Evolutionary conservation across 2,797 vertebrate species (phyloP).

Genomic region (Sebastolobus altivelis): DNA sequence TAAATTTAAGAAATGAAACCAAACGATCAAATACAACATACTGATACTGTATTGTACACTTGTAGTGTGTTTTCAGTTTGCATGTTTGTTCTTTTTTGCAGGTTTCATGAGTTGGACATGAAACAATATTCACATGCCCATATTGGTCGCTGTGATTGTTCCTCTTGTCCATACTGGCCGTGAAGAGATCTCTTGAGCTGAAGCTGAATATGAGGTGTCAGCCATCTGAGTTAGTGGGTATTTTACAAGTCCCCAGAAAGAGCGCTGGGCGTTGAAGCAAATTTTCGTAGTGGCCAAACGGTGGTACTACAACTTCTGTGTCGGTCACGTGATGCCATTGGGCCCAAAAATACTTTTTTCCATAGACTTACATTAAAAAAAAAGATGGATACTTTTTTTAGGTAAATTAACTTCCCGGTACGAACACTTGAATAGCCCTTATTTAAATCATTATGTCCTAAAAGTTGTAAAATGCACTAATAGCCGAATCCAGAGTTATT

Average conservation of each 20-base stretch:
- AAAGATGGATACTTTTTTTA: too few relatives aligned
- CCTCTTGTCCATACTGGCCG: neutral
- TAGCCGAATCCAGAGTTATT: too few relatives aligned
- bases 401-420: too few relatives aligned
- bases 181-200: constrained; percentile 4
- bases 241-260: neutral
- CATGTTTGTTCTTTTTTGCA: neutral
- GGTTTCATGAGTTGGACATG: neutral
- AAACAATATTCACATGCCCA: neutral
- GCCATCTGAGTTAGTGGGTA: neutral
- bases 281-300: too few relatives aligned
- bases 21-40: neutral
- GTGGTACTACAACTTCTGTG: too few relatives aligned
- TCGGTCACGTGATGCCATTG: too few relatives aligned
- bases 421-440: too few relatives aligned
- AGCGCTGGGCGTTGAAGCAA: too few relatives aligned
- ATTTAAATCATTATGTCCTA: too few relatives aligned
- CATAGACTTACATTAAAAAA: too few relatives aligned
- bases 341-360: too few relatives aligned
- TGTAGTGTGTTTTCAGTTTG: neutral
- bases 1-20: neutral
- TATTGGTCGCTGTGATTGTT: neutral
- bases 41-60: neutral
- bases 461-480: too few relatives aligned
- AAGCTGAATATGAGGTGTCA: neutral